Conservation (phyloP, 53 echinoderm and acorn worm genomes). For the Echinometra lucunter region DNA sequence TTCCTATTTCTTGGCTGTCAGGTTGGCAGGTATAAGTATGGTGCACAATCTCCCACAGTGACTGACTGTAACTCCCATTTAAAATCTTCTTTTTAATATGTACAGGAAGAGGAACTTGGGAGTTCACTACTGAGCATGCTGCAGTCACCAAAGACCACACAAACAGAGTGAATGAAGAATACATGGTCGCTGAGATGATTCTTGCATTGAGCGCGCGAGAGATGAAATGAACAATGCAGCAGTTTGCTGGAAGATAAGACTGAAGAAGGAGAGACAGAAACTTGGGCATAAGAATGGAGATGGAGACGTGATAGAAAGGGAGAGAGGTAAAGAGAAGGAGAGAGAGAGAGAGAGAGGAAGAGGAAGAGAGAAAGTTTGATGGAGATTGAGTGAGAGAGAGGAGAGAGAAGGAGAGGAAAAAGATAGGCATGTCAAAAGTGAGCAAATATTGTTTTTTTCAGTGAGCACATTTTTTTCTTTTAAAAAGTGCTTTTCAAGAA, state of each 20-base stretch:
- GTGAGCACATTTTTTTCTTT: too few relatives aligned
- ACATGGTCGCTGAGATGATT: neutral
- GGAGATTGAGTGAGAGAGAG: too few relatives aligned
- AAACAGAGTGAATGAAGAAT: constrained; percentile 43
- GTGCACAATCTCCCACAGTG: too few relatives aligned
- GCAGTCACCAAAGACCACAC: constrained; percentile 60
- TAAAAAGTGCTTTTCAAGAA: too few relatives aligned
- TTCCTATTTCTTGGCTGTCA: too few relatives aligned
- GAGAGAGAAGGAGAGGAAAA: neutral
- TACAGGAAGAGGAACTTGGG: constrained; percentile 94
- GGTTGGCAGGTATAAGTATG: too few relatives aligned
- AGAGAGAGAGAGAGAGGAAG: neutral
- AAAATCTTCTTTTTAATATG: neutral
- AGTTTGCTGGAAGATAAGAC: neutral
- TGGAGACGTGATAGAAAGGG: neutral
- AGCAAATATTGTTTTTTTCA: too few relatives aligned
- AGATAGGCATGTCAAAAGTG: too few relatives aligned
- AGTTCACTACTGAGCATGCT: constrained; percentile 90
- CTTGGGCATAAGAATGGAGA: neutral
- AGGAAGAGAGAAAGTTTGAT: too few relatives aligned
- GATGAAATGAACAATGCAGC: neutral
- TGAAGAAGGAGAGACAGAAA: neutral
- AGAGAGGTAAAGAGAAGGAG: neutral
- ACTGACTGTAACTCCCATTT: too few relatives aligned
- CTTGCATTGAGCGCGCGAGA: too few relatives aligned